A percentile compares a stretch with the other conserved stretches of the same genome.
These are phyloP conservation scores for Isaurus tuberculatus DNA, from an alignment of 92 coral and sea anemone genomes.

Conservation along the genomic window DNA sequence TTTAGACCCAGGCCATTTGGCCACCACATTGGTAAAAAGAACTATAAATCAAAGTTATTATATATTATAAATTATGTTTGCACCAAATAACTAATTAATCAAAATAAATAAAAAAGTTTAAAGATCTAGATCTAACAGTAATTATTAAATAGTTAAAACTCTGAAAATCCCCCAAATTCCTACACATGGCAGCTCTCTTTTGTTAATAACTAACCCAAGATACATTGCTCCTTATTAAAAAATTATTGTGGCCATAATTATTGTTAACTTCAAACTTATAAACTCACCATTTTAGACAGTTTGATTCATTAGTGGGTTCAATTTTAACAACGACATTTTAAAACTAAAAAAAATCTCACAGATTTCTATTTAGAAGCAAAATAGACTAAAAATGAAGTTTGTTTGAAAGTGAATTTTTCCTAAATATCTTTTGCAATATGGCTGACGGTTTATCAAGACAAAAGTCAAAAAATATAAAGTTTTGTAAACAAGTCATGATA, in stretches of 20 bases:
- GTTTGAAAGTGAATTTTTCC: neutral
- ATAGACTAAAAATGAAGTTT: neutral
- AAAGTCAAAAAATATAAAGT: neutral
- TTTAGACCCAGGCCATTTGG: slow-evolving; percentile 55
- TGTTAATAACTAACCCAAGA: too few species aligned
- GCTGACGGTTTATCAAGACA: neutral
- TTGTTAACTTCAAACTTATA: too few species aligned
- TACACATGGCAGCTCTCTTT: too few species aligned
- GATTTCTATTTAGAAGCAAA: neutral
- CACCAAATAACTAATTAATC: neutral
- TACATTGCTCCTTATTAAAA: too few species aligned
- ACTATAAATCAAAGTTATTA: neutral
- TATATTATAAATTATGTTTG: neutral
- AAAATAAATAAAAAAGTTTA: neutral
- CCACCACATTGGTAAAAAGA: too few species aligned
- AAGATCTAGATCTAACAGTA: too few species aligned
- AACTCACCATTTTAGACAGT: too few species aligned
- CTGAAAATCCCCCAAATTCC: too few species aligned
- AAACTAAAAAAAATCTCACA: neutral
- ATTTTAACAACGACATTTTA: too few species aligned
- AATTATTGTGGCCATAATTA: too few species aligned
- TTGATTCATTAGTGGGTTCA: too few species aligned
- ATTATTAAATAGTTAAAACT: too few species aligned
- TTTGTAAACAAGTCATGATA: slow-evolving; percentile 10
- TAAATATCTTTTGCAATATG: slow-evolving; percentile 11